These are phyloP conservation scores for Cryptotis parvus DNA, from an alignment of 2,113 vertebrate species.

Conservation along the genomic window DNA sequence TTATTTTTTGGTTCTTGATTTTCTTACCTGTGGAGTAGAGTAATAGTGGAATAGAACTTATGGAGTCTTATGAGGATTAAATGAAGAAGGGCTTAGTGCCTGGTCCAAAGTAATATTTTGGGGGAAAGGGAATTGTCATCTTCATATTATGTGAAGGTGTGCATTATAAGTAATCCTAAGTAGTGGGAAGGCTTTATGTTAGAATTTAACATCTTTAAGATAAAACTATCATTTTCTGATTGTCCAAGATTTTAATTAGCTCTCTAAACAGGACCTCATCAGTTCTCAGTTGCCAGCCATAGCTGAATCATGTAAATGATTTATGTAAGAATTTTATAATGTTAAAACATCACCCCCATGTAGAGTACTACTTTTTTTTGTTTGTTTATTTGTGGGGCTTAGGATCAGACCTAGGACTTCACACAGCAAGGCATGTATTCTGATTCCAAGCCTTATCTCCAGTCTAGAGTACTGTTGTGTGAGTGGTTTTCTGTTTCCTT, in stretches of 20 bases:
- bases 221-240: constrained; percentile 42
- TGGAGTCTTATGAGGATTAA: neutral
- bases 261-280: neutral
- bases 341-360: constrained; percentile 1
- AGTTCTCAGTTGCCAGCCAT: neutral
- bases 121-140: neutral
- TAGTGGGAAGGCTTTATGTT: neutral
- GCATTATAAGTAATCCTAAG: neutral
- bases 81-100: neutral
- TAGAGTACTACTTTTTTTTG: neutral
- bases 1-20: neutral
- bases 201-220: constrained; percentile 26
- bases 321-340: neutral
- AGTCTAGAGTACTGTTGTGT: neutral
- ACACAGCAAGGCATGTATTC: no score
- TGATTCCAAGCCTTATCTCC: no score
- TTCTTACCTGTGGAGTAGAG: constrained; percentile 18
- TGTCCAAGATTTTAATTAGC: neutral
- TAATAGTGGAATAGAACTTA: neutral
- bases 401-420: no score
- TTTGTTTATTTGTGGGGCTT: neutral
- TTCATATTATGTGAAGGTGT: neutral
- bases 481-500: neutral
- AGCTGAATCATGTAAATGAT: neutral
- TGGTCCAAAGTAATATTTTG: neutral